phyloP scores from a whole-genome alignment of 2,113 vertebrate species.

The Piaya cayana region DNA sequence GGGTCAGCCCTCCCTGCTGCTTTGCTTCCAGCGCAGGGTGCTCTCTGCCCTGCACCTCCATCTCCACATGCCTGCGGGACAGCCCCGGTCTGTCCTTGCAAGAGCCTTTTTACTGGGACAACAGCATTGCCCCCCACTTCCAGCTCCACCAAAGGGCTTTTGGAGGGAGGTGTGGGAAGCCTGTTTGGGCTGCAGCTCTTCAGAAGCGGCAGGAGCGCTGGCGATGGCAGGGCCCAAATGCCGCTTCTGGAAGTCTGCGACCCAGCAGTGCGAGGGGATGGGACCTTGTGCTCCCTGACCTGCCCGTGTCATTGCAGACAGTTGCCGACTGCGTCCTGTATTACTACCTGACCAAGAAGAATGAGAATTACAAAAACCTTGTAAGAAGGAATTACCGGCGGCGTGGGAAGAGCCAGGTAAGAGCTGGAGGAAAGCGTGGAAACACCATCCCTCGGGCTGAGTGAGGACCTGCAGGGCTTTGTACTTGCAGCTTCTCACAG shows the following conservation, averaged over 20 bases:
- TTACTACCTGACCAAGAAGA: slow-evolving; percentile 99
- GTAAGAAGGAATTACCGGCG: slow-evolving; percentile 94
- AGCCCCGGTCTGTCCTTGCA: accelerated
- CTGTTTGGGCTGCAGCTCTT: not conserved
- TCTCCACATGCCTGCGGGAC: accelerated
- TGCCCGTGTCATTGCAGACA: slow-evolving; percentile 77
- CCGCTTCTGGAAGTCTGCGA: not conserved
- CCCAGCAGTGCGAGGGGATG: accelerated
- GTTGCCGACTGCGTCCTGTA: slow-evolving; percentile 97
- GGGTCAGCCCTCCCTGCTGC: slow-evolving; percentile 14
- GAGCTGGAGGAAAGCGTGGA: not conserved
- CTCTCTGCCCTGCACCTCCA: not conserved
- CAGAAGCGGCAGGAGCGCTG: not conserved
- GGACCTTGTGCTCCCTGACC: not conserved
- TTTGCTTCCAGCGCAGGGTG: not conserved
- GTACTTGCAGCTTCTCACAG: not conserved
- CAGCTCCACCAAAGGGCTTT: not conserved
- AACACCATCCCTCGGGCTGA: accelerated
- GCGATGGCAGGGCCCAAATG: accelerated
- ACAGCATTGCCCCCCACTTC: accelerated
- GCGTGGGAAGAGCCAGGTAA: slow-evolving; percentile 93
- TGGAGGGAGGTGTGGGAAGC: not conserved
- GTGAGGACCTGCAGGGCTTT: not conserved
- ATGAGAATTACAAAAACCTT: slow-evolving; percentile 97
- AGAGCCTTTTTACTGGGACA: not conserved